phyloP scores from a whole-genome alignment of 2,797 vertebrate genomes.

The Antennarius maculatus region DNA sequence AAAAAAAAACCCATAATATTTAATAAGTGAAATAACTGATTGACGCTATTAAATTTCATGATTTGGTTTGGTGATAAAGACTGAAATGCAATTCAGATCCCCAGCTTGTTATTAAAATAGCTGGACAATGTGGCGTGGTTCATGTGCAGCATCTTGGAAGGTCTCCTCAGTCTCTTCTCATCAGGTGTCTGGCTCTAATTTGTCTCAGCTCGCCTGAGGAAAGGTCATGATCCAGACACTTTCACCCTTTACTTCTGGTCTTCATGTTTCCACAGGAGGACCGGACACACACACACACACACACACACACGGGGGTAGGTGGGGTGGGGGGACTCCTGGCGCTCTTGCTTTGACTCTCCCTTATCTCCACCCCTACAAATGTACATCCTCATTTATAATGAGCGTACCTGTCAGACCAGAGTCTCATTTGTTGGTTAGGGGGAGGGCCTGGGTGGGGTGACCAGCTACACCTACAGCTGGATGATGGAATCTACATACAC shows the following conservation, averaged over 20 bases:
- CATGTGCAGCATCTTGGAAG: constrained; percentile 68
- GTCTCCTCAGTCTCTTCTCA: constrained; percentile 73
- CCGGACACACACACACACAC: constrained; percentile 7
- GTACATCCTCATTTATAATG: constrained; percentile 75
- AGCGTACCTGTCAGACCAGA: constrained; percentile 62
- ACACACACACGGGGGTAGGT: constrained; percentile 21
- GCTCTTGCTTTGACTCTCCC: constrained; percentile 44
- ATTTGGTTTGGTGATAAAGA: constrained; percentile 16
- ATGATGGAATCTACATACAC: constrained; percentile 71
- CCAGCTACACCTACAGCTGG: constrained; percentile 65
- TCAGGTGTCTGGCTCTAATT: constrained; percentile 81
- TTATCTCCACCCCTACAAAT: constrained; percentile 33
- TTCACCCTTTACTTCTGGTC: constrained; percentile 69
- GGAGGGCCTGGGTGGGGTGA: constrained; percentile 45
- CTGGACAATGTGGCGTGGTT: constrained; percentile 60
- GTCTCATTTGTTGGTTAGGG: constrained; percentile 75
- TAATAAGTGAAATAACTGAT: not conserved
- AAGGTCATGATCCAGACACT: constrained; percentile 81
- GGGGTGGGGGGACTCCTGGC: constrained; percentile 49
- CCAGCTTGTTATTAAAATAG: constrained; percentile 58
- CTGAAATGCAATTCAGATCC: constrained; percentile 5
- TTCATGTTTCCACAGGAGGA: constrained; percentile 57
- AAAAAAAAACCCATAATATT: not conserved
- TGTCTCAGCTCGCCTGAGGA: constrained; percentile 76
- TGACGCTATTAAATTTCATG: not conserved